Base-by-base conservation (phyloP, 2,888 invertebrate species). In the Scaptomyza flava region DNA sequence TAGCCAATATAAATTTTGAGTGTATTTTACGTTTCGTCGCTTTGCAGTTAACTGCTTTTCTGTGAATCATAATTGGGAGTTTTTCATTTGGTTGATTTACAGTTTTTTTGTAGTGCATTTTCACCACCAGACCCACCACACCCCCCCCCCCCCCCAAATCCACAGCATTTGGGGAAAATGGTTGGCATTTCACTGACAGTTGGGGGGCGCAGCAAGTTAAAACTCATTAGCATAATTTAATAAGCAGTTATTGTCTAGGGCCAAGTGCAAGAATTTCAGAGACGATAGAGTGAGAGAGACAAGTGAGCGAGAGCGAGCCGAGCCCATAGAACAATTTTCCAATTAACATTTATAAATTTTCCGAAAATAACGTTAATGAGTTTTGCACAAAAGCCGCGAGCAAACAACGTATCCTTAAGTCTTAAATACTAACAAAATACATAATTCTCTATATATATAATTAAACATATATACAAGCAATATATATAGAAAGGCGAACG, bases 161-260 rank as follows among this genome's bases (percentile, higher is more conserved):
- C 33, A 17, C 33, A 41, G 41, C 41, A 41, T 34, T 51, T 11
- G 1, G 4, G 36, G 59, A 64, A 77, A 72, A 72, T 66, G 62
- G 56, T 57, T 54, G 48, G 53, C 75, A 78, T 77, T 81, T 80
- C 63, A 65, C 77, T 70, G 75, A 83, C 84, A 79, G 68, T 73
- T 66, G 65, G 69, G 65, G 69, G 72, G 72, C 48, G 27, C 47
- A 31, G 81, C 59, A 70, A 50, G 62, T 46, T 46, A 70, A 77
- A 87, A 82, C 83, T 88, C 83, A 84, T 84, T 84, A 87, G 86
- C 88, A 84, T 84, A 84, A 84, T 84, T 84, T 88, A 86, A 87
- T 84, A 87, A 85, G 86, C 83, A 84, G 71, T 83, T 87, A 69
- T 77, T 74, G 79, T 77, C 78, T 76, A 66, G 71, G 70, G 72